phyloP scores from a whole-genome alignment of 1,140 invertebrate species.

The Drosophila littoralis region DNA sequence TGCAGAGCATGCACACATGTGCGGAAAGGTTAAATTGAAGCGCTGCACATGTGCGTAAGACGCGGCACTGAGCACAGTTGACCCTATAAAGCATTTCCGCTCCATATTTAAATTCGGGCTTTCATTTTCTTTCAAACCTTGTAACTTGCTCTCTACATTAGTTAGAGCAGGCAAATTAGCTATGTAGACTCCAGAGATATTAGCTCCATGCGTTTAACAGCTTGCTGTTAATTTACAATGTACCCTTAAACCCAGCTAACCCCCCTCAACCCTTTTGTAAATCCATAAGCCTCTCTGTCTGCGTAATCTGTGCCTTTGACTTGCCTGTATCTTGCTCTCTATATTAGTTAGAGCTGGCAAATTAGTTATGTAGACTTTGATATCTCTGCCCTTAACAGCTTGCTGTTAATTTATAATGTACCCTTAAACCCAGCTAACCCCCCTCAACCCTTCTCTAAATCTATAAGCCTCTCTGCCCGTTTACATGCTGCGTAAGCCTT shows the following conservation, averaged over 20 bases:
- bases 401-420: not conserved
- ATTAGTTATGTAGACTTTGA: not conserved
- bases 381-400: not conserved
- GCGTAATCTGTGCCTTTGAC: not conserved
- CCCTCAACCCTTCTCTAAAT: no score
- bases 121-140: not conserved
- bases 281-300: no score
- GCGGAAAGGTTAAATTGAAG: slow-evolving; percentile 1
- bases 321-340: not conserved
- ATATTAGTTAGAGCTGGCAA: not conserved
- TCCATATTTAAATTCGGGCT: not conserved
- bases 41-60: not conserved
- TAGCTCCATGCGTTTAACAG: not conserved
- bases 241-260: no score
- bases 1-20: not conserved
- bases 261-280: no score
- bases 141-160: not conserved
- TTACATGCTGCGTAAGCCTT: not conserved
- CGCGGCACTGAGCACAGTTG: not conserved
- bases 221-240: not conserved
- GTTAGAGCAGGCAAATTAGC: not conserved
- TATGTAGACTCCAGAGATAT: not conserved
- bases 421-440: no score
- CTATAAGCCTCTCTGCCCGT: no score
- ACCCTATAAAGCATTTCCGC: slow-evolving; percentile 20